Percentiles rank a stretch among this genome's conserved stretches.
phyloP scores from a whole-genome alignment of 2,113 vertebrate genomes.

The Labrus mixtus region DNA sequence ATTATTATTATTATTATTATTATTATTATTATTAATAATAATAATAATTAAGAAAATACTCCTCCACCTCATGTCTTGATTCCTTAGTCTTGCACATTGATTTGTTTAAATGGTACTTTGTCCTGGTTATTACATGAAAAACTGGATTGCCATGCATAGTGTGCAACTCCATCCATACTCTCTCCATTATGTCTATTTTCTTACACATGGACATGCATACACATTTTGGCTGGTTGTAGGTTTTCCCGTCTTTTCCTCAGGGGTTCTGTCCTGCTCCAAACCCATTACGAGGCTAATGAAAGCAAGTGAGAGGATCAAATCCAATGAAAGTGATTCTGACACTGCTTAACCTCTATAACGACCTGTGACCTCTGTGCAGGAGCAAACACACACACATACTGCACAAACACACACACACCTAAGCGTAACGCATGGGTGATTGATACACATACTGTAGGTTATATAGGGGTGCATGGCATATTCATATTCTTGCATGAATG shows the following conservation, averaged over 20 bases:
- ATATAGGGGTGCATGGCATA: no score
- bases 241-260: conserved; percentile 55
- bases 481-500: neutral
- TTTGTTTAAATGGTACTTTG: no score
- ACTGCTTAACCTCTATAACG: conserved; percentile 48
- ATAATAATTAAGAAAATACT: no score
- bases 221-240: conserved; percentile 45
- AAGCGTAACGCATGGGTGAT: neutral
- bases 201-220: conserved; percentile 12
- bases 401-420: neutral
- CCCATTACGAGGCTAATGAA: conserved; percentile 66
- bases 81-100: no score
- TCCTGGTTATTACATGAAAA: no score
- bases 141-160: no score
- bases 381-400: neutral
- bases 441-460: neutral
- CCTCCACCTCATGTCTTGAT: no score
- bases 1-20: no score
- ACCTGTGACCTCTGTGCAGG: conserved; percentile 16
- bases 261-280: conserved; percentile 42
- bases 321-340: conserved; percentile 54
- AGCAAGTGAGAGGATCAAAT: conserved; percentile 65
- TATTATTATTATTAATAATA: no score
- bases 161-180: neutral
- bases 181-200: conserved; percentile 17